Evolutionary conservation across 2,113 vertebrate species (phyloP), one percentile per base, ranked within the genome.

Genomic region (Phyllopteryx taeniolatus): DNA sequence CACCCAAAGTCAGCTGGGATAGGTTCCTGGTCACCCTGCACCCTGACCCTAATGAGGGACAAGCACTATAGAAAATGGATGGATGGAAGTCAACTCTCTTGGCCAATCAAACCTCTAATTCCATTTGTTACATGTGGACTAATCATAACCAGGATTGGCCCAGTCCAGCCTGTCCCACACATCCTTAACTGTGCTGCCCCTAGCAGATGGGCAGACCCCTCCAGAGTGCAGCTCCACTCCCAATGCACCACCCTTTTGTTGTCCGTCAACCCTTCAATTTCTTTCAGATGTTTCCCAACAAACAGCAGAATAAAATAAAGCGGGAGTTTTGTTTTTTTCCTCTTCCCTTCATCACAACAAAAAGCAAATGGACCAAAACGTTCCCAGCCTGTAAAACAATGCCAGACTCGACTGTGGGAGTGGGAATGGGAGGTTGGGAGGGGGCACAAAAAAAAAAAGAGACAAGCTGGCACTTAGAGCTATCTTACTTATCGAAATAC

Each of bases 241-340:
- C 90, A 92, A 91, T 87, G 69, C 86, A 35, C 33, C 86, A 77
- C 71, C 77, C 82, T 90, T 89, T 93, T 83, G 89, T 89, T 93
- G 86, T 74, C 87, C 86, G 79, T 91, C 88, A 85, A 75, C 78
- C 88, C 80, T 87, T 91, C 89, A 89, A 92, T 83, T 92, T 92
- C 89, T 92, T 91, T 84, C 87, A 91, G 85, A 92, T 94, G 93
- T 94, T 94, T 92, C 89, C 91, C 66, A 85, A 92, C 90, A 93
- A 94, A 94, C 84, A 93, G 87, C 77, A 61, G 86, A 88, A 87
- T 87, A 90, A 91, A 91, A 91, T 89, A 88, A 89, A 90, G 84
- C 80, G 79, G 79, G 81, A 85, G 86, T 53, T 75, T 85, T 87
- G 72, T 70, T 67, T 19, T 53, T 75, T 84, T 87, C 73, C 69